Evolutionary conservation across 1,140 invertebrate species (phyloP), one percentile per base, ranked within the genome.

Genomic region (Drosophila athabasca): DNA sequence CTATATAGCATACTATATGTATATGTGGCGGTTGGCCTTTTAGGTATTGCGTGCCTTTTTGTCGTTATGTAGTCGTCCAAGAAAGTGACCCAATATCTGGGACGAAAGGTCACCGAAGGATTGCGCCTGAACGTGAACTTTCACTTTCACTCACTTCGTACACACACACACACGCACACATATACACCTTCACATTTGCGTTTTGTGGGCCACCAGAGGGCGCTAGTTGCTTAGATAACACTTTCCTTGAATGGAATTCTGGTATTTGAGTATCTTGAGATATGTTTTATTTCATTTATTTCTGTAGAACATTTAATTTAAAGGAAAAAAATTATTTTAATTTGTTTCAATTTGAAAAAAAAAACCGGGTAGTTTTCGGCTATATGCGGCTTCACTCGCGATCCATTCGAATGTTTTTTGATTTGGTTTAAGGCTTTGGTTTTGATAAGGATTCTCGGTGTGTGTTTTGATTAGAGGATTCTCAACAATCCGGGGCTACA

Each of bases 181-280:
- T 48, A 66, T 39, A 49, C 6, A 39, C 35, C 39, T 44, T 39
- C 35, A 39, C 9, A 11, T 39, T 39, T 39, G 35, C 3, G 35
- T 13, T 39, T 39, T 11, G 35, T 19, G 11, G 39, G 49, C 52
- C 74, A 41, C 53, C 74, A 76, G 69, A 57, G 78, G 74, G 52
- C 79, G 68, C 68, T 67, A 41, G 68, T 71, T 46, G 55, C 52
- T 72, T 84, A 76, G 80, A 79, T 84, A 84, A 84, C 80, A 76
- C 80, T 76, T 64, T 70, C 49, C 50, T 44, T 49, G 35, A 39
- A 39, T 13, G 35, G 11, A 13, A 39, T 44, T 35, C 22, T 29
- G 8, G 22, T 24, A 53, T 65, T 66, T 26, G 17, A 19, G 17
- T 19, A 19, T 44, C 17, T 49, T 58, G 11, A 57, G 65, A 69